A percentile compares a stretch with the other conserved stretches of the same genome.
These are phyloP conservation scores for Eumeta japonica DNA, from an alignment of 1,140 invertebrate genomes.

Conservation along the genomic window DNA sequence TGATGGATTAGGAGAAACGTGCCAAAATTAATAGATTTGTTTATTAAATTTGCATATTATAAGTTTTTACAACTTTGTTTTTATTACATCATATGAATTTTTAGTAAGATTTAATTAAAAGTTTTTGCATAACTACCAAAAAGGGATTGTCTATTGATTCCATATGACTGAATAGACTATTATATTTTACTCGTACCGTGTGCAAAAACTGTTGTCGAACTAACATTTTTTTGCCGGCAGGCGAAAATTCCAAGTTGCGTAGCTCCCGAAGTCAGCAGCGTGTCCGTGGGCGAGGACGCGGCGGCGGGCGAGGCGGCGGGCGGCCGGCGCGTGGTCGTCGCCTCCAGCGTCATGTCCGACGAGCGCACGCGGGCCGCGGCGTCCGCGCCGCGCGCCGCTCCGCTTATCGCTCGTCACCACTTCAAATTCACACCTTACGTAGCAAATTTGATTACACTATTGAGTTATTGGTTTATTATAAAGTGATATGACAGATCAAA, in stretches of 20 bases:
- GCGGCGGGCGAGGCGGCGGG: conserved; percentile 35
- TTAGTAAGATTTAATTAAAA: too few species aligned
- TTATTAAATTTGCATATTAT: too few species aligned
- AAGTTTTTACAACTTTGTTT: too few species aligned
- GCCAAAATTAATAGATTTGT: too few species aligned
- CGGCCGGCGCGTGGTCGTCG: conserved; percentile 54
- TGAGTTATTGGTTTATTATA: too few species aligned
- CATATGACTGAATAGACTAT: not conserved
- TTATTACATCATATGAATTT: too few species aligned
- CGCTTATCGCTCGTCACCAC: conserved; percentile 17
- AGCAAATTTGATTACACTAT: too few species aligned
- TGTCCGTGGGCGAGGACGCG: conserved; percentile 42
- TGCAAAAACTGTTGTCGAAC: not conserved
- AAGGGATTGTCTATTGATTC: not conserved
- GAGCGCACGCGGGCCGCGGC: conserved; percentile 51
- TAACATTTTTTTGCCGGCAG: too few species aligned
- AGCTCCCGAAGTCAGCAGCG: conserved; percentile 37
- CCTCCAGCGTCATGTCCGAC: conserved; percentile 63
- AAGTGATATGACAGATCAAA: too few species aligned
- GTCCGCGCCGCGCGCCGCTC: conserved; percentile 15
- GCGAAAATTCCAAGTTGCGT: conserved; percentile 34
- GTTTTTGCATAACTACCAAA: not conserved
- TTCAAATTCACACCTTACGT: too few species aligned
- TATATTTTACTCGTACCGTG: not conserved
- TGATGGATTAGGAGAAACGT: too few species aligned